These are phyloP conservation scores for Argya squamiceps DNA, from an alignment of 2,797 vertebrate species.

Conservation along the genomic window DNA sequence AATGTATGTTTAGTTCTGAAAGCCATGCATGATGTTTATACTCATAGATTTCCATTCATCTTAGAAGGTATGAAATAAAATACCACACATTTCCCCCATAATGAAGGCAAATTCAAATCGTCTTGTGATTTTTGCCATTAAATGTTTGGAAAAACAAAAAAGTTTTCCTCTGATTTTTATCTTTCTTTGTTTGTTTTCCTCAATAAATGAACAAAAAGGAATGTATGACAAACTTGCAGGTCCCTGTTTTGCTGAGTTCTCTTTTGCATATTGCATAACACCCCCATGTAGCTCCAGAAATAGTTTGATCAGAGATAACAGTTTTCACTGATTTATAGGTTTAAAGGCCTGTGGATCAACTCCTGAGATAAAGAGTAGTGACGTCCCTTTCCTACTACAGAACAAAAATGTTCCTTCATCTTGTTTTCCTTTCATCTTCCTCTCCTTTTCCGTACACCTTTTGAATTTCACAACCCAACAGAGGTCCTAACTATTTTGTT, in stretches of 20 bases:
- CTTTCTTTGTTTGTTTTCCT: background rate
- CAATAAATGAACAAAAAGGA: background rate
- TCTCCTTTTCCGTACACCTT: background rate
- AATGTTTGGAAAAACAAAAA: background rate
- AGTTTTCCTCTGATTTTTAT: background rate
- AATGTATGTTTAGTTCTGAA: background rate
- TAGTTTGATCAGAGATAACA: background rate
- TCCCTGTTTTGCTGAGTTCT: background rate
- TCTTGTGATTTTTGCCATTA: background rate
- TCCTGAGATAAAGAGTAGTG: background rate
- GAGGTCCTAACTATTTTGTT: background rate
- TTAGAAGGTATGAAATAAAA: background rate
- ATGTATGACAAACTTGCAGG: background rate
- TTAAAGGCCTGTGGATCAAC: background rate
- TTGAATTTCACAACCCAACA: background rate
- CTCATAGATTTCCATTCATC: background rate
- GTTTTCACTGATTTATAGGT: background rate
- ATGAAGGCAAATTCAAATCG: background rate
- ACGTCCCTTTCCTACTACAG: background rate
- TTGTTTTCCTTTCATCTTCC: background rate
- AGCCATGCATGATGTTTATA: background rate
- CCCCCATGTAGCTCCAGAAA: background rate
- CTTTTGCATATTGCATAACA: background rate
- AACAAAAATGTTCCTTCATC: background rate
- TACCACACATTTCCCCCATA: background rate